These are phyloP conservation scores for Pleuronectes platessa DNA, from an alignment of 2,113 vertebrate species.

Conservation along the genomic window DNA sequence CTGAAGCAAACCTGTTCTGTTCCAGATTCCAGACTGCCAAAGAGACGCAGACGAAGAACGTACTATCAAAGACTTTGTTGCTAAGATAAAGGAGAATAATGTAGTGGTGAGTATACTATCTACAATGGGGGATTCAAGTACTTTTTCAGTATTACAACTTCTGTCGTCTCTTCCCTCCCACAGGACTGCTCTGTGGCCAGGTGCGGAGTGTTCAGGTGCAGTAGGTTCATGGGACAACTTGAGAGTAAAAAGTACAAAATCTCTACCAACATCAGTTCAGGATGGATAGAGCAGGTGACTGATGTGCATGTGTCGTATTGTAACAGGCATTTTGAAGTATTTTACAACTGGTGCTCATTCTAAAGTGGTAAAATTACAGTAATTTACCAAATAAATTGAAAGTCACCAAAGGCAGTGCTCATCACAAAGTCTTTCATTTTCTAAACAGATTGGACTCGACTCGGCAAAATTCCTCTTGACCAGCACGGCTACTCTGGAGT, in stretches of 20 bases:
- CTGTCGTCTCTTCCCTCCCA: not conserved
- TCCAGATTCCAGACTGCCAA: slow-evolving; percentile 78
- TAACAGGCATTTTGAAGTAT: not conserved
- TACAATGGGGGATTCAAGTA: not conserved
- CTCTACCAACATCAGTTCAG: slow-evolving; percentile 80
- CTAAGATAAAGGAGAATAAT: slow-evolving; percentile 54
- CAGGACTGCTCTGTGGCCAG: slow-evolving; percentile 83
- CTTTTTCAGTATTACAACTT: rapidly evolving
- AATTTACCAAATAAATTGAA: not conserved
- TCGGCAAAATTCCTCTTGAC: slow-evolving; percentile 69
- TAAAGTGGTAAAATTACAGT: not conserved
- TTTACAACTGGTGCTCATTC: not conserved
- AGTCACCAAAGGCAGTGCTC: not conserved
- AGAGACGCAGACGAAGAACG: slow-evolving; percentile 28
- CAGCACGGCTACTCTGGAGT: slow-evolving; percentile 80
- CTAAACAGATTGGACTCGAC: slow-evolving; percentile 64
- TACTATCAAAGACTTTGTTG: slow-evolving; percentile 32
- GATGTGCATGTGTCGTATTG: not conserved
- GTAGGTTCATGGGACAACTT: slow-evolving; percentile 44
- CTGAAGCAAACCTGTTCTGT: not conserved
- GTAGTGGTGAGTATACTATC: slow-evolving; percentile 64
- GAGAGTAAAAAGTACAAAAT: slow-evolving; percentile 72
- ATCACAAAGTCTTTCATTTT: not conserved
- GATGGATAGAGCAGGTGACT: slow-evolving; percentile 84
- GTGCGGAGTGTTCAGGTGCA: slow-evolving; percentile 79